Evolutionary conservation across 1,140 invertebrate species (phyloP), one percentile per base, ranked within the genome.

Genomic region (Drosophila bifasciata): DNA sequence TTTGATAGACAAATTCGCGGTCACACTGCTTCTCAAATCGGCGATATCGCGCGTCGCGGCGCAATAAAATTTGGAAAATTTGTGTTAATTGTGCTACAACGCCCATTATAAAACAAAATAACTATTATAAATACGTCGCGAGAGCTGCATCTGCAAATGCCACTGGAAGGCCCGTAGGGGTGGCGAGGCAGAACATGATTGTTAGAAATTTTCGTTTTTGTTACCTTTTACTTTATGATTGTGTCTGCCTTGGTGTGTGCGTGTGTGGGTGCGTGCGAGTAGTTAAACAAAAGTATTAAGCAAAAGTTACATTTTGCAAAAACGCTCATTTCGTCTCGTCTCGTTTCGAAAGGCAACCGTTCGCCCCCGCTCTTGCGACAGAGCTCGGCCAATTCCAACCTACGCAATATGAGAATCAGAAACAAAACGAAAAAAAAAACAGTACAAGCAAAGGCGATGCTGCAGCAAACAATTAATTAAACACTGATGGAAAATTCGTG

Each of bases 391-490:
- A 36, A 11, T 36, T 13, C 0, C 32, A 36, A 36, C 32, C 32
- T 13, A 36, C 32, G 32, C 32, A 36, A 36, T 13, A 36, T 21
- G 46, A 28, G 25, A 43, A 44, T 36, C 43, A 32, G 53, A 36
- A 70, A 44, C 15, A 41, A 49, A 70, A 44, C 15, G 36, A 49
- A 57, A 46, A 48, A 16, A 61, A 76, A 56, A 76, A 52, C 25
- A 64, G 32, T 53, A 40, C 19, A 28, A 36, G 36, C 6, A n/a
- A 51, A 46, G 17, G 39, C 23, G 36, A 66, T 57, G 63, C 63
- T 40, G 53, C 75, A 51, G 72, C 56, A 61, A 62, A 67, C 61
- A 68, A 56, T 66, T 61, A 68, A 56, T 66, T 61, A 48, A 44
- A 36, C 46, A 43, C 39, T 32, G 36, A 53, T 23, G 64, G 41